A percentile compares a stretch with the other conserved stretches of the same genome.
Evolutionary conservation across 2,888 invertebrate species (phyloP).

Genomic region (Ichneumon xanthorius): DNA sequence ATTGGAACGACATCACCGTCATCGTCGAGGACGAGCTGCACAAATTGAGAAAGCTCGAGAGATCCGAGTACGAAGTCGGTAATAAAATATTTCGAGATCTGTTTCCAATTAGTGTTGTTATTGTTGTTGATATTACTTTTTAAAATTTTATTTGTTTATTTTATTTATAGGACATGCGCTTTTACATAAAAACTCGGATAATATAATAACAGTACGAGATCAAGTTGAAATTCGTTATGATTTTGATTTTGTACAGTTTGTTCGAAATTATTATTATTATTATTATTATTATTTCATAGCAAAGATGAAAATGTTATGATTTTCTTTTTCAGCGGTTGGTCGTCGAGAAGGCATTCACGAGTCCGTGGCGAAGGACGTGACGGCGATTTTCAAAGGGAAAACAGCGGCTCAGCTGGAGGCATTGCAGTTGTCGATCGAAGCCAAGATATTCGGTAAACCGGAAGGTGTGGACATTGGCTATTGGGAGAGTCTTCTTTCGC

Average conservation of each 20-base stretch:
- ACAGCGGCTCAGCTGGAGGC: slow-evolving; percentile 94
- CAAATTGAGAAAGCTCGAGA: slow-evolving; percentile 92
- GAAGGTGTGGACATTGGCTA: slow-evolving; percentile 98
- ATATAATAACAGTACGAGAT: too few relatives aligned
- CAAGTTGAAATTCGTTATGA: too few relatives aligned
- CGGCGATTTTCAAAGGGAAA: slow-evolving; percentile 96
- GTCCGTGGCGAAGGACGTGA: slow-evolving; percentile 96
- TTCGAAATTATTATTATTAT: neutral
- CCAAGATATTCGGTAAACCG: slow-evolving; percentile 92
- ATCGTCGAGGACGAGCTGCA: slow-evolving; percentile 97
- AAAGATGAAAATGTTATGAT: neutral
- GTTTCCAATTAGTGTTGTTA: neutral
- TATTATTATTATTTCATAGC: neutral
- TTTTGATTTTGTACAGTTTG: too few relatives aligned
- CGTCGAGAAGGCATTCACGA: slow-evolving; percentile 94
- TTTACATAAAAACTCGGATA: too few relatives aligned
- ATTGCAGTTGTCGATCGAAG: slow-evolving; percentile 93
- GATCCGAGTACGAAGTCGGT: slow-evolving; percentile 87
- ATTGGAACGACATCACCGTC: slow-evolving; percentile 98
- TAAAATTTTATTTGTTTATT: neutral
- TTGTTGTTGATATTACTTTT: too few relatives aligned
- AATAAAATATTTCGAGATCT: slow-evolving; percentile 51
- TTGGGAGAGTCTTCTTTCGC: slow-evolving; percentile 98
- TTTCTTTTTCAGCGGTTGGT: slow-evolving; percentile 83
- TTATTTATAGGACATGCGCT: too few relatives aligned